phyloP scores from a whole-genome alignment of 2,797 vertebrate species.

The Nyctalus aviator region DNA sequence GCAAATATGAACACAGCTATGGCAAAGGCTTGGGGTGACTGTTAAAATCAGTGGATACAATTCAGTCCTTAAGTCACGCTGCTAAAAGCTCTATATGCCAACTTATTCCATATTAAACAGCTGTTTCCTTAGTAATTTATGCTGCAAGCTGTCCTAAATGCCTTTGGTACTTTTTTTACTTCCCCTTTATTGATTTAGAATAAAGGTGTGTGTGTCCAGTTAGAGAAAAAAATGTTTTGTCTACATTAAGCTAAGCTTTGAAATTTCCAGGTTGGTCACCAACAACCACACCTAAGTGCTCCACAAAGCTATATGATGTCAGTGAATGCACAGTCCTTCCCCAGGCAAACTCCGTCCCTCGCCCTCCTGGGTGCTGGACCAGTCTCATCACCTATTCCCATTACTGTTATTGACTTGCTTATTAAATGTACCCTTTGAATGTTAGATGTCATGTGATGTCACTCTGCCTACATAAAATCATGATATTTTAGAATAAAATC shows the following conservation, averaged over 20 bases:
- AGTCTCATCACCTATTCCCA: not conserved
- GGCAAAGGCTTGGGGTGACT: not conserved
- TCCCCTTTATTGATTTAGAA: constrained; percentile 62
- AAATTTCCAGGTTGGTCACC: constrained; percentile 41
- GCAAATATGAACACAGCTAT: not conserved
- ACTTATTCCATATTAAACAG: not conserved
- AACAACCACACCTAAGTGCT: not conserved
- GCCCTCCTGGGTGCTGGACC: not conserved
- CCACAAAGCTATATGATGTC: not conserved
- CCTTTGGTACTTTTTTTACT: constrained; percentile 50
- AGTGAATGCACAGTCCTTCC: not conserved
- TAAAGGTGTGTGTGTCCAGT: constrained; percentile 57
- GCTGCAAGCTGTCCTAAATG: constrained; percentile 48
- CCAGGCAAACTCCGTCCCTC: not conserved
- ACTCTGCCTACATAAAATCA: not conserved
- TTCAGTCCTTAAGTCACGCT: not conserved
- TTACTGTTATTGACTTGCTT: not conserved
- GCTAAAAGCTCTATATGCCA: not conserved
- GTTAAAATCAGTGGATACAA: not conserved
- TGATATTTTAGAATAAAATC: not conserved
- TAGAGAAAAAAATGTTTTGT: constrained; percentile 24
- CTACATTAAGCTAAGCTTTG: constrained; percentile 73
- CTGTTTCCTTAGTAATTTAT: constrained; percentile 32
- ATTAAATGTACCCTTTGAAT: not conserved
- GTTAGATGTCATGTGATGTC: not conserved